A percentile compares a stretch with the other conserved stretches of the same genome.
These are phyloP conservation scores for Dryocosmus kuriphilus DNA, from an alignment of 2,888 invertebrate species.

Conservation along the genomic window DNA sequence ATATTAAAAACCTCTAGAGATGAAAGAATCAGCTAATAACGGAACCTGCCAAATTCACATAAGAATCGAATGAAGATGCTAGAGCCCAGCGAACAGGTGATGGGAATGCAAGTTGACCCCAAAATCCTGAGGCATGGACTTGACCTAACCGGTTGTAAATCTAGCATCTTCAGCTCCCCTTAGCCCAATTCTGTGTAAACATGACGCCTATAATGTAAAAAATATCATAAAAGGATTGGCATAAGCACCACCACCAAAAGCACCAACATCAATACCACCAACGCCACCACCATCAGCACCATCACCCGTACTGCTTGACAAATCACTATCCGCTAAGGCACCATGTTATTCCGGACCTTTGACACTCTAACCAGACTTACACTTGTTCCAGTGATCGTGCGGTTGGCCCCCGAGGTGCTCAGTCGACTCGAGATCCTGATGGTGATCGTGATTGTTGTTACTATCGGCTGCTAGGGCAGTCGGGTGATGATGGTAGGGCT, in stretches of 20 bases:
- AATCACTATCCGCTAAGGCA: constrained; percentile 48
- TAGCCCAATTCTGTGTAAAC: not conserved
- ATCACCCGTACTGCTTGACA: constrained; percentile 50
- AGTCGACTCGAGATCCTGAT: constrained; percentile 69
- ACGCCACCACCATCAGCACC: constrained; percentile 50
- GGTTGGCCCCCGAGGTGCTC: constrained; percentile 67
- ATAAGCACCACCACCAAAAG: constrained; percentile 42
- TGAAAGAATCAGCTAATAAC: not conserved
- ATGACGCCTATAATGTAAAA: constrained; percentile 9
- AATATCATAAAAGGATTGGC: not conserved
- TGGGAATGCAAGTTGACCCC: constrained; percentile 24
- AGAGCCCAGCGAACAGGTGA: not conserved
- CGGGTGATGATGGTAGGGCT: constrained; percentile 51
- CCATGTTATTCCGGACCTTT: constrained; percentile 40
- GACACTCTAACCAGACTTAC: constrained; percentile 66
- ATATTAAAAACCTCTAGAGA: not conserved
- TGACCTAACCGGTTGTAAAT: constrained; percentile 14
- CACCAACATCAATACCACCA: constrained; percentile 54
- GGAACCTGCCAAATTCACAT: not conserved
- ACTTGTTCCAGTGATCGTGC: constrained; percentile 74
- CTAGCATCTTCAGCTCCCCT: constrained; percentile 34
- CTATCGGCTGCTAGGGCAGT: constrained; percentile 66
- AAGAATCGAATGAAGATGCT: constrained; percentile 7
- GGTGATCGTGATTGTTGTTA: constrained; percentile 75
- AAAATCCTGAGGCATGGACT: constrained; percentile 12